Base-by-base conservation (phyloP, 2,113 vertebrate species). In the Orcinus orca region DNA sequence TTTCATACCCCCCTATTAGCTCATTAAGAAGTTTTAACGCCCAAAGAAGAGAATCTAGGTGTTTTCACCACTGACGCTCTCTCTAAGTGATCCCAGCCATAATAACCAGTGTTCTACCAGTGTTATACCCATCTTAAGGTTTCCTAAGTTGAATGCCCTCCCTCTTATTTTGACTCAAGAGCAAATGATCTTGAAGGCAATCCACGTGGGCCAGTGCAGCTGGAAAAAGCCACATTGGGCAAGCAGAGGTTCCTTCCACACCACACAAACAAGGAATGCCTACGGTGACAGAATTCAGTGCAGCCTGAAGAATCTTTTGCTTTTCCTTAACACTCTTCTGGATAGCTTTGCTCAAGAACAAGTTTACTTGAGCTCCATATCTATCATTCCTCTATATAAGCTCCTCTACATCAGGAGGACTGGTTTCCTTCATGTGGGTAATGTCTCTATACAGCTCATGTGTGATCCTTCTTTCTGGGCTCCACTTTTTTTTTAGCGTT, bases 331-430 rank as follows among this genome's bases (percentile, higher is more conserved):
- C 10, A 15, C 13, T 68, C 67, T 80, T 79, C 44, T 6, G 5
- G 38, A 3, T 36, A 17, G 55, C 92, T 80, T 4, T 84, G 70
- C 41, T 67, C 70, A 85, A 44, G 33, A 76, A 44, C 33, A 86
- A 13, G 15, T 36, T 25, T 90, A 68, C 10, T 33, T 0, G 0
- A 58, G 17, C 55, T 18, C 0, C 1, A 1, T 8, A 20, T 14
- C 29, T 11, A 5, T 17, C 31, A 23, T 47, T 58, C 58, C 79
- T 83, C 2, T 29, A 0, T 1, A 17, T 0, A 26, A 5, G 12
- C 21, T n/a, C 36, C 62, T 58, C 31, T 9, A 5, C 14, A 15
- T 18, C 7, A 11, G 11, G 12, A 91, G 13, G 53, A 18, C 0
- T 47, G 73, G 12, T 21, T 67, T 62, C 23, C 31, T 10, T 50